Base-by-base conservation (phyloP, 2,113 vertebrate species). In the Hystrix brachyura region DNA sequence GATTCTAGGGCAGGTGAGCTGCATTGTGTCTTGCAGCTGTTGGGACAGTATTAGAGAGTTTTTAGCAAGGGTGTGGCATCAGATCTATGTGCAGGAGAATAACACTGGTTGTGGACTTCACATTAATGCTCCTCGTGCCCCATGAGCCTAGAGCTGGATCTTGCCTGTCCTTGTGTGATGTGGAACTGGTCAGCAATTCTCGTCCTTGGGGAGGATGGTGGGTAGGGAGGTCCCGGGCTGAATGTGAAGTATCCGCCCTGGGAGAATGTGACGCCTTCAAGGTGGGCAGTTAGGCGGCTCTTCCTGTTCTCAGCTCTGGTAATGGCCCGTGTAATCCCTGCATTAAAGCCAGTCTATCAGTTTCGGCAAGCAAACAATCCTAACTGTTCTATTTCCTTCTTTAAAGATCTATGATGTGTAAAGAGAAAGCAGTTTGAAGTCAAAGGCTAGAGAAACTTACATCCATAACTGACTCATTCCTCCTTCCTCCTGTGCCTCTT, bases 171-270 rank as follows among this genome's bases (percentile, higher is more conserved):
- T 90, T 67, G 38, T 0, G 0, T 69, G 23, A 87, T 6, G 59
- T 7, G 32, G 53, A 87, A 93, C 76, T 94, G 88, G 81, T 80
- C 88, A 94, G 59, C 93, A 67, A 48, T 80, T 84, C 81, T 57
- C 4, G 11, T 51, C 23, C 46, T 71, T 29, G 62, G 38, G 64
- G 25, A 51, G 12, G 46, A 51, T 14, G 38, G 38, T 0, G 0
- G n/a, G 76, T 17, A 90, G 27, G 69, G 87, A 69, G 64, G 86
- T 79, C 29, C 46, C 23, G 43, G 74, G 18, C 55, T 10, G 67
- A 55, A 0, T 38, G 69, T 72, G 25, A 64, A 19, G 62, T 12
- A 23, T 79, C 1, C 72, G 53, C 32, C 0, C 29, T 1, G 79
- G 64, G 46, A 85, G 65, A 51, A 90, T 0, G 15, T 25, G 43